phyloP scores from a whole-genome alignment of 2,888 invertebrate genomes.

The Celastrina argiolus region DNA sequence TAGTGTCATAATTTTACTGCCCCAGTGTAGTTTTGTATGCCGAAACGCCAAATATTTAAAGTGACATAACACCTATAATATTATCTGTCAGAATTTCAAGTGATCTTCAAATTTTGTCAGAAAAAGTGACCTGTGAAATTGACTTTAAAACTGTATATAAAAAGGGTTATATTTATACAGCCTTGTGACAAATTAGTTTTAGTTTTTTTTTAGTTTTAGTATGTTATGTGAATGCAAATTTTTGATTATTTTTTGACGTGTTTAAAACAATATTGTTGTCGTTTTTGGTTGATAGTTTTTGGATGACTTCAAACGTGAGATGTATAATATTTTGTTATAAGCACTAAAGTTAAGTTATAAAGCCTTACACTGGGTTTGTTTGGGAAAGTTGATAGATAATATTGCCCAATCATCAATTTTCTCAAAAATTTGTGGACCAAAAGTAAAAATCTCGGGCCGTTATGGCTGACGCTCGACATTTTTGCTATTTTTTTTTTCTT shows the following conservation, averaged over 20 bases:
- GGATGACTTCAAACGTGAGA: not conserved
- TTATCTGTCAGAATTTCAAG: not conserved
- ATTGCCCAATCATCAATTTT: constrained; percentile 39
- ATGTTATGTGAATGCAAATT: constrained; percentile 11
- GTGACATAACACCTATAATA: too few species aligned
- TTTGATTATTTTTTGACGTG: constrained; percentile 22
- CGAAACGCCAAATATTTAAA: too few species aligned
- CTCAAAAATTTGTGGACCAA: constrained; percentile 33
- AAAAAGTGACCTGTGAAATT: not conserved
- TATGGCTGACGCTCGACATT: constrained; percentile 74
- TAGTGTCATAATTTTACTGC: too few species aligned
- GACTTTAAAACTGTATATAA: not conserved
- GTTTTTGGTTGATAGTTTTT: not conserved
- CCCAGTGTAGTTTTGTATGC: too few species aligned
- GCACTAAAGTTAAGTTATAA: not conserved
- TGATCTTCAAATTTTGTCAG: too few species aligned
- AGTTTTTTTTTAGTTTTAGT: constrained; percentile 23
- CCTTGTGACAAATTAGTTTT: constrained; percentile 34
- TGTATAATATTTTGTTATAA: not conserved
- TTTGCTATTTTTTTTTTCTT: constrained; percentile 44
- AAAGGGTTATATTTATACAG: constrained; percentile 15
- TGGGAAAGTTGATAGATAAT: constrained; percentile 33
- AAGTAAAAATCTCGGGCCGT: constrained; percentile 65
- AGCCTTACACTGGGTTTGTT: constrained; percentile 14
- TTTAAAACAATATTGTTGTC: not conserved